These are phyloP conservation scores for Cotesia chilonis DNA, from an alignment of 1,140 invertebrate genomes.

Conservation along the genomic window DNA sequence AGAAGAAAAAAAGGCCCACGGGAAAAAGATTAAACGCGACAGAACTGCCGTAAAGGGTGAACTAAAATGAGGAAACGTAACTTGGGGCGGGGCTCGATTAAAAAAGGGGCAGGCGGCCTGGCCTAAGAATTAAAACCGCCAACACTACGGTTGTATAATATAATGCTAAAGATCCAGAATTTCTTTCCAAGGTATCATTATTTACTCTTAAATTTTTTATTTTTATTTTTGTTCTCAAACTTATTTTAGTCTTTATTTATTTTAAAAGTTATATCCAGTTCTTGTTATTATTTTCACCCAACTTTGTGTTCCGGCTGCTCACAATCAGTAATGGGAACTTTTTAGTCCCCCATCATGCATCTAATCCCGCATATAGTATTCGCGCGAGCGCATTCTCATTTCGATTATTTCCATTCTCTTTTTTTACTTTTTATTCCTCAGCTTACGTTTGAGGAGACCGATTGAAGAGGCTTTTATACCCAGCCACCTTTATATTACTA, in stretches of 20 bases:
- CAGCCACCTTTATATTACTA: background rate
- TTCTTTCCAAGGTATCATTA: background rate
- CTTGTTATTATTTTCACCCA: no score
- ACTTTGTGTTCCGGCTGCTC: background rate
- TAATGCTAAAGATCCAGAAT: conserved; percentile 25
- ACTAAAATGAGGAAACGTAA: conserved; percentile 24
- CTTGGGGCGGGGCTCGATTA: conserved; percentile 14
- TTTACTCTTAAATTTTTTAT: conserved; percentile 19
- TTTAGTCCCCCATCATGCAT: background rate
- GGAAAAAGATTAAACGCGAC: conserved; percentile 2
- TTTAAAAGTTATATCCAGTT: conserved; percentile 10
- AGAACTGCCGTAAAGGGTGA: background rate
- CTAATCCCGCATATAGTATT: background rate
- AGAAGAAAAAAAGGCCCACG: background rate
- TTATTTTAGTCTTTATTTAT: conserved; percentile 4
- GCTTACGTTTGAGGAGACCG: conserved; percentile 9
- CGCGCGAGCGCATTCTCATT: conserved; percentile 15
- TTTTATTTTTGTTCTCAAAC: conserved; percentile 8
- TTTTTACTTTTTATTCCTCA: background rate
- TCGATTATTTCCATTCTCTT: conserved; percentile 8
- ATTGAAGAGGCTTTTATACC: conserved; percentile 19
- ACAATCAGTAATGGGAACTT: conserved; percentile 7
- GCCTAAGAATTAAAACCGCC: conserved; percentile 18
- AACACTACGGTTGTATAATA: no score
- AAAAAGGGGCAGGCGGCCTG: conserved; percentile 21